Evolutionary conservation across 2,797 vertebrate genomes (phyloP).

Genomic region (Enteromius afrohamiltoni): DNA sequence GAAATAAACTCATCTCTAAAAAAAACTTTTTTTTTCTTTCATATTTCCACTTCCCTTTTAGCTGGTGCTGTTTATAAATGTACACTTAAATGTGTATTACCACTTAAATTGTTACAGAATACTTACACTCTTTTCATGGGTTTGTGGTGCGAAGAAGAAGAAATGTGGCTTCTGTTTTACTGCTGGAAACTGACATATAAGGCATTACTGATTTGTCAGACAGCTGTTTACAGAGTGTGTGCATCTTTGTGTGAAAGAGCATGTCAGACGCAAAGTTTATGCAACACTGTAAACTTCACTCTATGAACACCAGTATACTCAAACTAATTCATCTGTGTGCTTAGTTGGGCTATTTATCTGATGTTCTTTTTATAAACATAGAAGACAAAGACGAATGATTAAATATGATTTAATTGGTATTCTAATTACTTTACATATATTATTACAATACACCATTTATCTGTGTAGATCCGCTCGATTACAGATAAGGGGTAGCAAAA

Average conservation of each 20-base stretch:
- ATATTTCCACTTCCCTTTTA: conserved; percentile 8
- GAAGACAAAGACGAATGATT: background rate
- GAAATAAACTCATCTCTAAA: conserved; percentile 3
- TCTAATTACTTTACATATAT: conserved; percentile 4
- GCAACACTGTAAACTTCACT: conserved; percentile 9
- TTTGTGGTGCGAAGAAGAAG: conserved; percentile 13
- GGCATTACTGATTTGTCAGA: conserved; percentile 16
- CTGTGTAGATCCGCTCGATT: conserved; percentile 47
- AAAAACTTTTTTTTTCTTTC: background rate
- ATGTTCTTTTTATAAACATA: conserved; percentile 4
- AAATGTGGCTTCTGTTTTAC: conserved; percentile 29
- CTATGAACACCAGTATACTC: background rate
- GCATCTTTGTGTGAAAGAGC: conserved; percentile 33
- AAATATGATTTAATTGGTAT: background rate
- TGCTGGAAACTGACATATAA: conserved; percentile 20
- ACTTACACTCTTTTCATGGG: background rate
- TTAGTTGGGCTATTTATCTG: background rate
- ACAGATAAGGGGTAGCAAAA: conserved; percentile 59
- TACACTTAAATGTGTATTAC: background rate
- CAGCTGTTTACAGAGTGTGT: conserved; percentile 58
- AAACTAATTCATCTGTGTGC: background rate
- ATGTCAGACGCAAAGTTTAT: conserved; percentile 10
- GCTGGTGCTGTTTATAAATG: background rate
- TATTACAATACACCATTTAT: conserved; percentile 21
- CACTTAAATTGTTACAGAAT: background rate